These are phyloP conservation scores for Listrodromus nycthemerus DNA, from an alignment of 2,888 invertebrate genomes.

Conservation along the genomic window DNA sequence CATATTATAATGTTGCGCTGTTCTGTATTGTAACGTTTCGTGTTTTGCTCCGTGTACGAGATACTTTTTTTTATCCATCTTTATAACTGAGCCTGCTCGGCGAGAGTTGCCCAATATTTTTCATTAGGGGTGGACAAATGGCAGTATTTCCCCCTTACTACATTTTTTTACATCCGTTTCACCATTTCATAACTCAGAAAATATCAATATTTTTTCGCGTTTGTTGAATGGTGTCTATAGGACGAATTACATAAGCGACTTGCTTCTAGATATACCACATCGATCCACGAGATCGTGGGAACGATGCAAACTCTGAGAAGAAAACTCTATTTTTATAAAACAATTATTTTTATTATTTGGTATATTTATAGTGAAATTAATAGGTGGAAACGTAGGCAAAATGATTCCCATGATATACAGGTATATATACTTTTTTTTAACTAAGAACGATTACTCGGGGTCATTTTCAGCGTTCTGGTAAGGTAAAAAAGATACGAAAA, in stretches of 20 bases:
- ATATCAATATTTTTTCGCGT: too few relatives aligned
- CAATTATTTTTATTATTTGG: neutral
- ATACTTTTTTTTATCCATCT: neutral
- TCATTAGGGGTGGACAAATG: neutral
- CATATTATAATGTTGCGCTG: slow-evolving; percentile 18
- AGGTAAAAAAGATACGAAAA: neutral
- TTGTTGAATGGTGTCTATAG: too few relatives aligned
- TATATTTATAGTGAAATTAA: neutral
- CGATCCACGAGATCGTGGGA: too few relatives aligned
- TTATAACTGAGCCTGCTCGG: neutral
- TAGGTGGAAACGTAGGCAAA: neutral
- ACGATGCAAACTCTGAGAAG: too few relatives aligned
- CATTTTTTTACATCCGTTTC: neutral
- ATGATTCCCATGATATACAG: neutral
- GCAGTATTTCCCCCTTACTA: neutral
- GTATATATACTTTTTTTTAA: neutral
- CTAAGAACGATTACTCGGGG: neutral
- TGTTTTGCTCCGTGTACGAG: slow-evolving; percentile 9
- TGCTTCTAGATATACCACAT: too few relatives aligned
- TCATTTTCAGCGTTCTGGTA: neutral
- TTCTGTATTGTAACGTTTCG: slow-evolving; percentile 17
- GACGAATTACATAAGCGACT: too few relatives aligned
- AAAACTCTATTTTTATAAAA: too few relatives aligned
- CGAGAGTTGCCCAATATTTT: neutral
- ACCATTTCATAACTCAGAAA: neutral